phyloP scores from a whole-genome alignment of 1,140 invertebrate species.

The Littorina saxatilis region DNA sequence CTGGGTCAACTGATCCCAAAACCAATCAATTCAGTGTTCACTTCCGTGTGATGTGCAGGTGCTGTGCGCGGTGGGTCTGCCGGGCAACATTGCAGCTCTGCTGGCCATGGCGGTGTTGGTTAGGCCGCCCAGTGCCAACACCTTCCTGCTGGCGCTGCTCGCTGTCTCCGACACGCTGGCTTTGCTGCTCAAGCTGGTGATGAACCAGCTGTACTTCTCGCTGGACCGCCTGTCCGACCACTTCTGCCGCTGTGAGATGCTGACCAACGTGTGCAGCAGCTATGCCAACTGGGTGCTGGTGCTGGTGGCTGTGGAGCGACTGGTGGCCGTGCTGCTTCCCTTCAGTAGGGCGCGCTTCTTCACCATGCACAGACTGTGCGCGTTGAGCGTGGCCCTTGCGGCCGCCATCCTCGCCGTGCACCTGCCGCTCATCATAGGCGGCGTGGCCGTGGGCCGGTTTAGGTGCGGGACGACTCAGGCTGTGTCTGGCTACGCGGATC shows the following conservation, averaged over 20 bases:
- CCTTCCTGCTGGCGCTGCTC: constrained; percentile 23
- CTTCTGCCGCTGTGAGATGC: constrained; percentile 47
- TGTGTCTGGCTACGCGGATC: constrained; percentile 34
- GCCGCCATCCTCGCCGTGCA: constrained; percentile 45
- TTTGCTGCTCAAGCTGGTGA: not conserved
- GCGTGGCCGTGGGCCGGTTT: constrained; percentile 2
- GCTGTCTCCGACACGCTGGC: constrained; percentile 6
- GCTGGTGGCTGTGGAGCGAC: constrained; percentile 55
- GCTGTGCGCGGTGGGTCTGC: not conserved
- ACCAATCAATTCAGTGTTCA: too few relatives aligned
- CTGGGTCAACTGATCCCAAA: too few relatives aligned
- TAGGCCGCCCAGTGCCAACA: not conserved
- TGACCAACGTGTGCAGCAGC: constrained; percentile 49
- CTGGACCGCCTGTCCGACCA: not conserved
- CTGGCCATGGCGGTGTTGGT: not conserved
- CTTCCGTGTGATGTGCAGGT: too few relatives aligned
- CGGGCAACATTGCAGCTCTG: not conserved
- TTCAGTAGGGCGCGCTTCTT: too few relatives aligned
- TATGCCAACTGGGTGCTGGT: constrained; percentile 64
- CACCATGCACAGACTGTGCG: constrained; percentile 4
- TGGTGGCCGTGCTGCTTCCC: constrained; percentile 57
- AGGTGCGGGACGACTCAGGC: constrained; percentile 25
- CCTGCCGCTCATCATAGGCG: constrained; percentile 47
- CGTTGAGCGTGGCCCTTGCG: constrained; percentile 34
- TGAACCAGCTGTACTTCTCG: not conserved